These are phyloP conservation scores for Drosophila eohydei DNA, from an alignment of 2,888 invertebrate genomes.

Conservation along the genomic window DNA sequence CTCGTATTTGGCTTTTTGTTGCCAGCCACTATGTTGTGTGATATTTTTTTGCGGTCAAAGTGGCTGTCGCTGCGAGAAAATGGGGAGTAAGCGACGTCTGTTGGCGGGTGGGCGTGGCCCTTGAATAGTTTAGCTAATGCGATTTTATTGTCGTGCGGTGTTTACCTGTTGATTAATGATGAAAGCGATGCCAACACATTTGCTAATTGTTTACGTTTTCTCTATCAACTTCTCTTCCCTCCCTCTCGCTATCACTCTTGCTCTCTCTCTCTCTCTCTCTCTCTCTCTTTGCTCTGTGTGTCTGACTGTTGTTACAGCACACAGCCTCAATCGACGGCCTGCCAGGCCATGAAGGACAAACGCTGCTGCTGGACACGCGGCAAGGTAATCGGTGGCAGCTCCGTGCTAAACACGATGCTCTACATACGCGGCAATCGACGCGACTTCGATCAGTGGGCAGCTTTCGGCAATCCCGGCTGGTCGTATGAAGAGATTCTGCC, in stretches of 20 bases:
- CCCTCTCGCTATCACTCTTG: background rate
- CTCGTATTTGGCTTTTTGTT: slow-evolving; percentile 2
- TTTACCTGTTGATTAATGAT: slow-evolving; percentile 62
- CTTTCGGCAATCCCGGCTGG: slow-evolving; percentile 95
- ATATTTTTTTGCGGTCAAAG: slow-evolving; percentile 38
- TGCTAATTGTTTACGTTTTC: slow-evolving; percentile 60
- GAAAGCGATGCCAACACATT: slow-evolving; percentile 58
- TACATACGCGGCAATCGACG: slow-evolving; percentile 94
- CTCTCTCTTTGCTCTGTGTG: background rate
- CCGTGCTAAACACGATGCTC: slow-evolving; percentile 95
- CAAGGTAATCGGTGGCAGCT: slow-evolving; percentile 94
- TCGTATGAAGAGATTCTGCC: slow-evolving; percentile 91
- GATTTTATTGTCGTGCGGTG: slow-evolving; percentile 68
- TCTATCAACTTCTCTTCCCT: background rate
- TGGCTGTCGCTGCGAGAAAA: slow-evolving; percentile 12
- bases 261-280: background rate
- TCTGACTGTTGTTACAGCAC: slow-evolving; percentile 86
- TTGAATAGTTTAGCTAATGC: slow-evolving; percentile 45
- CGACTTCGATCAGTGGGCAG: slow-evolving; percentile 95
- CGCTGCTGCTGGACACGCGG: slow-evolving; percentile 96
- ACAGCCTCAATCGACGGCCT: slow-evolving; percentile 92
- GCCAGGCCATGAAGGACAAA: slow-evolving; percentile 93
- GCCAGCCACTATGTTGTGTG: slow-evolving; percentile 9
- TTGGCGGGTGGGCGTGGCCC: slow-evolving; percentile 43
- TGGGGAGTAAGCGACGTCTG: slow-evolving; percentile 7